Evolutionary conservation across 2,888 invertebrate species (phyloP).

Genomic region (Cheilosia pagana): DNA sequence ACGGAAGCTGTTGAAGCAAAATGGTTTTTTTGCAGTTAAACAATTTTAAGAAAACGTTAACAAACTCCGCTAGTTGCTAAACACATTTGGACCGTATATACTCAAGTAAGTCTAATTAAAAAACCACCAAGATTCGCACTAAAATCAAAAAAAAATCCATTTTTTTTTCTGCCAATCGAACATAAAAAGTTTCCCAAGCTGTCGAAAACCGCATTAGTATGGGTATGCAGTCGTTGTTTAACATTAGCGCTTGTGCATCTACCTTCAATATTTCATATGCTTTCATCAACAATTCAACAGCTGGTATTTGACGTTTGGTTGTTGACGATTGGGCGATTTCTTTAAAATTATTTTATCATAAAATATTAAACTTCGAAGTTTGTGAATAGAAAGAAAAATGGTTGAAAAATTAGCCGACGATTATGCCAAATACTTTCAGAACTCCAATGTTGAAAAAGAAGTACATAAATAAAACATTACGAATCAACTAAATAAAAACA

Average conservation of each 20-base stretch:
- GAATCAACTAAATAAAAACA: background rate
- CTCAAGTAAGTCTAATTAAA: too few species aligned
- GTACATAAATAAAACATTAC: conserved; percentile 80
- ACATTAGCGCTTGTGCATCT: background rate
- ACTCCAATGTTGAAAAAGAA: conserved; percentile 85
- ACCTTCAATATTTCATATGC: background rate
- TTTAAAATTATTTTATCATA: background rate
- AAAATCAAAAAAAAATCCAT: too few species aligned
- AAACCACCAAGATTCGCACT: too few species aligned
- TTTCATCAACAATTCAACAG: background rate
- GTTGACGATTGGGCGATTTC: background rate
- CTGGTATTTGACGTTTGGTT: conserved; percentile 27
- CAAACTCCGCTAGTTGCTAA: too few species aligned
- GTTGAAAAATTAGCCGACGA: conserved; percentile 82
- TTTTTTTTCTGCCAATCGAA: too few species aligned
- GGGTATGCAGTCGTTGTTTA: background rate
- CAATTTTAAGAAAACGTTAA: too few species aligned
- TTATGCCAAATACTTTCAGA: conserved; percentile 85
- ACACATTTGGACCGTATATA: too few species aligned
- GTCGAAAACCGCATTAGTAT: too few species aligned
- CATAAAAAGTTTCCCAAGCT: too few species aligned
- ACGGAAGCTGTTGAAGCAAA: too few species aligned
- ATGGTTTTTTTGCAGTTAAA: too few species aligned
- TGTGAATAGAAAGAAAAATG: conserved; percentile 20
- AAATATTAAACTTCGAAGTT: background rate